Percentiles rank a stretch among this genome's conserved stretches.
phyloP scores from a whole-genome alignment of 30 jellyfish, hydroid and myxozoan species.

The Chrysaora quinquecirrha region DNA sequence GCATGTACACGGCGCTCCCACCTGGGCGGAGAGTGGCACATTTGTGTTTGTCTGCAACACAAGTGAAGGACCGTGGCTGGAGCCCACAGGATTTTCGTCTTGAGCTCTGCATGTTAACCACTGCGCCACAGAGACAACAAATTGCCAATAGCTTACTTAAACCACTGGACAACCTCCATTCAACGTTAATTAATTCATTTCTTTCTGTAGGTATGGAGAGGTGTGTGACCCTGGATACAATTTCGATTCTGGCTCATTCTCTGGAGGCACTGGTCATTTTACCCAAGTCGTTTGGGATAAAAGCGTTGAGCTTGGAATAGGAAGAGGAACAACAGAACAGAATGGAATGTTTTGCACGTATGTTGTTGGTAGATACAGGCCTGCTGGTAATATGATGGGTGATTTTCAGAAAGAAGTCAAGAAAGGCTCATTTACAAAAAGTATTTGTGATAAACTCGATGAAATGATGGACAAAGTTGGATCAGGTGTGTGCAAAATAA shows the following conservation, averaged over 20 bases:
- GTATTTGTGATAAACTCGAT: slow-evolving; percentile 27
- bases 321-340: slow-evolving; percentile 22
- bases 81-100: too few relatives aligned
- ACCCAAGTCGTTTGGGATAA: slow-evolving; percentile 77
- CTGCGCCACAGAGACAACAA: too few relatives aligned
- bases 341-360: slow-evolving; percentile 61
- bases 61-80: too few relatives aligned
- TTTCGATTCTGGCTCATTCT: slow-evolving; percentile 67
- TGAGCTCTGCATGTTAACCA: too few relatives aligned
- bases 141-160: too few relatives aligned
- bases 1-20: too few relatives aligned
- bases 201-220: slow-evolving; percentile 71
- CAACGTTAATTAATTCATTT: not conserved
- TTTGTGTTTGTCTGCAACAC: too few relatives aligned
- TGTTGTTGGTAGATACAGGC: slow-evolving; percentile 85
- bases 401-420: slow-evolving; percentile 59
- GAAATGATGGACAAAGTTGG: slow-evolving; percentile 20
- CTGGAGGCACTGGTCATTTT: slow-evolving; percentile 75
- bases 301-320: slow-evolving; percentile 46
- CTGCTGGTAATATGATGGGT: slow-evolving; percentile 72
- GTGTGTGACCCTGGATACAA: slow-evolving; percentile 87
- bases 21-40: too few relatives aligned
- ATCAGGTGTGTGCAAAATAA: not conserved
- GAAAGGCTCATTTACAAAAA: slow-evolving; percentile 48
- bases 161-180: not conserved